Conservation (phyloP, 2,113 vertebrate species). For the Psilopsiagon aurifrons region DNA sequence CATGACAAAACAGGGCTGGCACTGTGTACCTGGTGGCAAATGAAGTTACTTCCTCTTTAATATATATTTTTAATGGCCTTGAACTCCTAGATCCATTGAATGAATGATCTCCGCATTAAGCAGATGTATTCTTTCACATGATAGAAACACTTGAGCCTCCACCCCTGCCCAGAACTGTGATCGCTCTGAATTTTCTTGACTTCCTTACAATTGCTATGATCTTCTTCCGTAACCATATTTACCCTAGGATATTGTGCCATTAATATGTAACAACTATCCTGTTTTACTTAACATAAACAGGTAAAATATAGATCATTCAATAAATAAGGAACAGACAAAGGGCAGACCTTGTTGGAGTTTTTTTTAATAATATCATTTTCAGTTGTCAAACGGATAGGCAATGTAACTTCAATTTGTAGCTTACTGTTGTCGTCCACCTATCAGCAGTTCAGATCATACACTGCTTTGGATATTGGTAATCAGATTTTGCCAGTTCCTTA, state of each 20-base stretch:
- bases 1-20: background rate
- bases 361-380: background rate
- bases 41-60: constrained; percentile 6
- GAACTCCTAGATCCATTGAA: background rate
- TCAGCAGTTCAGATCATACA: background rate
- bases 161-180: background rate
- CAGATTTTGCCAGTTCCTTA: background rate
- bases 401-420: background rate
- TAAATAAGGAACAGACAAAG: background rate
- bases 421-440: background rate
- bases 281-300: background rate
- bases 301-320: background rate
- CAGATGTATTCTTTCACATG: background rate
- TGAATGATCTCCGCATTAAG: background rate
- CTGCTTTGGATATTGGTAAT: background rate
- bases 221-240: background rate
- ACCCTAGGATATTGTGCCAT: background rate
- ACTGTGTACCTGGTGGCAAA: background rate
- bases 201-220: background rate
- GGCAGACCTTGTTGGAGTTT: background rate
- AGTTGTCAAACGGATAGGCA: background rate
- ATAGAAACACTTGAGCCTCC: background rate
- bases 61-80: background rate
- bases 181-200: background rate
- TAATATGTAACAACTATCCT: background rate